Conservation (phyloP, 2,113 vertebrate genomes). For the Phrynosoma platyrhinos region DNA sequence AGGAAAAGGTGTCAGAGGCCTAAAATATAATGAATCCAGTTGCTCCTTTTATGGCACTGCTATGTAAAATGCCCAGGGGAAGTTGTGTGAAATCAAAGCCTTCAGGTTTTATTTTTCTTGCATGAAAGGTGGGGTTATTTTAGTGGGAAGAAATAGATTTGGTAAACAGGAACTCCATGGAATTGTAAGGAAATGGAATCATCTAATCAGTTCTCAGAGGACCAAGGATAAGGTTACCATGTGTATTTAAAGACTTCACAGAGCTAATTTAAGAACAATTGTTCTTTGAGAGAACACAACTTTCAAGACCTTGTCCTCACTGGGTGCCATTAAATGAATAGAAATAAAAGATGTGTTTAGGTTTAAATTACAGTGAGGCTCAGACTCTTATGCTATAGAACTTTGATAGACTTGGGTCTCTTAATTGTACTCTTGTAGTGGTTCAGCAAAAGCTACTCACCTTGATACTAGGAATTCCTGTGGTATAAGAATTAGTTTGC, state of each 20-base stretch:
- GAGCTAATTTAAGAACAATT: slow-evolving; percentile 33
- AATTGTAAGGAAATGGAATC: slow-evolving; percentile 34
- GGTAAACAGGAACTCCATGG: slow-evolving; percentile 49
- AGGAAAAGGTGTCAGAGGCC: too few relatives aligned
- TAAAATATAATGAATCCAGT: too few relatives aligned
- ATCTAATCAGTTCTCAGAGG: slow-evolving; percentile 1
- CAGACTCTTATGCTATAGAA: neutral
- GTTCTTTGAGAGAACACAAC: slow-evolving; percentile 25
- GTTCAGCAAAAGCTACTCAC: neutral
- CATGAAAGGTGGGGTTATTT: slow-evolving; percentile 25
- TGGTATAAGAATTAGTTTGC: neutral
- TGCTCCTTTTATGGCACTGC: neutral
- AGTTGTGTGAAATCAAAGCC: slow-evolving; percentile 57
- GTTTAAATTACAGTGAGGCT: neutral
- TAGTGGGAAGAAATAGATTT: slow-evolving; percentile 56
- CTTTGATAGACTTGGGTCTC: neutral
- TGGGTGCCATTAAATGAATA: neutral
- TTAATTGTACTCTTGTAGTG: neutral
- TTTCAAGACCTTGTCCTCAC: slow-evolving; percentile 8
- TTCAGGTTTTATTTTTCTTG: slow-evolving; percentile 44
- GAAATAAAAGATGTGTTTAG: neutral
- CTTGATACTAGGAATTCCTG: neutral
- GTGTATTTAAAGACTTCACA: neutral
- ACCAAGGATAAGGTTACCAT: slow-evolving; percentile 24
- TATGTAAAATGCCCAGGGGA: slow-evolving; percentile 44